Base-by-base conservation (phyloP, 2,797 vertebrate species). In the Furcifer pardalis region DNA sequence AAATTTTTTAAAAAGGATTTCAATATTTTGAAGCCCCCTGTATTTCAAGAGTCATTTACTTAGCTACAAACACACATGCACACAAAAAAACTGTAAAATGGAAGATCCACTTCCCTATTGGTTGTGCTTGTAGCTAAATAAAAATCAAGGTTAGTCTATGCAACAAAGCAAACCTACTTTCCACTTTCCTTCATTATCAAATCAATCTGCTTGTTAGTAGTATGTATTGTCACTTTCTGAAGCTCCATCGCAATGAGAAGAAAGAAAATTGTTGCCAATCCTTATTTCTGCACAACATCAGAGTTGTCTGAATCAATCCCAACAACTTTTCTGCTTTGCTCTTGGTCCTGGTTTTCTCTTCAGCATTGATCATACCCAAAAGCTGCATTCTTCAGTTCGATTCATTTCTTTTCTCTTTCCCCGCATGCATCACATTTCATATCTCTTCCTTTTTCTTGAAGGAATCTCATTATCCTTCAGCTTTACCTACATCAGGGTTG, bases 401-500 rank as follows among this genome's bases (percentile, higher is more conserved):
- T 77, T 65, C n/a, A 42, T 15, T 68, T 78, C n/a, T 62, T n/a
- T 4, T 4, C 19, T 72, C 35, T 59, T 7, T 17, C 56, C 63
- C 44, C 77, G 19, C 35, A 78, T 42, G 32, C 69, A 62, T 42
- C 49, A 82, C 78, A 85, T 88, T 79, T 77, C 84, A 68, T 88
- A n/a, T 66, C 65, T 84, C 65, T 69, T 27, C 37, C 59, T 25
- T 63, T 84, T 83, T 62, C 76, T 74, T 65, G 60, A 7, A 69
- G 69, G 68, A 63, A 80, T 63, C 83, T 90, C 80, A 86, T 91
- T 89, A 87, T 78, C 84, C 74, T 82, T 81, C 56, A 71, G 49
- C 74, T 59, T 89, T 59, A 62, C 68, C 84, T 82, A 85, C 32
- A 75, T 66, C 30, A 37, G 68, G 83, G 79, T 71, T 79, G 59